Percentiles rank a stretch among this genome's conserved stretches.
These are phyloP conservation scores for Spermophilus dauricus DNA, from an alignment of 2,113 vertebrate species.

Conservation along the genomic window DNA sequence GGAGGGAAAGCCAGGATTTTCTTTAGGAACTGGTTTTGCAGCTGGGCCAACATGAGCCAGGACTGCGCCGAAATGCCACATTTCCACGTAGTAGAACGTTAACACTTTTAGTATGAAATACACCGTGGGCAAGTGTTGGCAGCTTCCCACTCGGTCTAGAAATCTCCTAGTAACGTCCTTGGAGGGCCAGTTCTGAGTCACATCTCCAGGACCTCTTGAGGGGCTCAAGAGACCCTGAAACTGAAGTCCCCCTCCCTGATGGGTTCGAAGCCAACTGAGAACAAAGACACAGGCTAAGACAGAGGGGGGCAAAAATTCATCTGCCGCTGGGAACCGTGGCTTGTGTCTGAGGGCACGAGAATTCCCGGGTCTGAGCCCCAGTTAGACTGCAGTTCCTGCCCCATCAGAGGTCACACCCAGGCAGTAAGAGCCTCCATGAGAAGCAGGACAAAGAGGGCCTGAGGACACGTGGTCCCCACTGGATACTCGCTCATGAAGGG, in stretches of 20 bases:
- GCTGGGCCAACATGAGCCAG: neutral
- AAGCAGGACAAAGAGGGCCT: neutral
- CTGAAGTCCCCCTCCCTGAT: neutral
- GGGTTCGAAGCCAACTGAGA: neutral
- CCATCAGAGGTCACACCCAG: neutral
- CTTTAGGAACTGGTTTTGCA: conserved; percentile 54
- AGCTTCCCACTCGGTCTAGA: neutral
- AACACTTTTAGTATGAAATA: conserved; percentile 17
- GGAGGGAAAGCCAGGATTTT: conserved; percentile 69
- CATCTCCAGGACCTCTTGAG: neutral
- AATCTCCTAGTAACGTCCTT: neutral
- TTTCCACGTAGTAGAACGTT: neutral
- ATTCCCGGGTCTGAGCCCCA: neutral
- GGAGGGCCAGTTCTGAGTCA: neutral
- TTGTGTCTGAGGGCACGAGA: neutral
- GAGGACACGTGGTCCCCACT: neutral
- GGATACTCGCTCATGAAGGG: neutral
- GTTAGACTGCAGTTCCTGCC: neutral
- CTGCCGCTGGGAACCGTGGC: neutral
- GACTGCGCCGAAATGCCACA: neutral
- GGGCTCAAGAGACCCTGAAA: neutral
- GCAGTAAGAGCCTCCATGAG: neutral
- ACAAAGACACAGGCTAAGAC: neutral
- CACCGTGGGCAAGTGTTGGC: neutral
- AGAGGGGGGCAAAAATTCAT: neutral